Conservation (phyloP, 2,113 vertebrate species). For the Gambusia affinis region DNA sequence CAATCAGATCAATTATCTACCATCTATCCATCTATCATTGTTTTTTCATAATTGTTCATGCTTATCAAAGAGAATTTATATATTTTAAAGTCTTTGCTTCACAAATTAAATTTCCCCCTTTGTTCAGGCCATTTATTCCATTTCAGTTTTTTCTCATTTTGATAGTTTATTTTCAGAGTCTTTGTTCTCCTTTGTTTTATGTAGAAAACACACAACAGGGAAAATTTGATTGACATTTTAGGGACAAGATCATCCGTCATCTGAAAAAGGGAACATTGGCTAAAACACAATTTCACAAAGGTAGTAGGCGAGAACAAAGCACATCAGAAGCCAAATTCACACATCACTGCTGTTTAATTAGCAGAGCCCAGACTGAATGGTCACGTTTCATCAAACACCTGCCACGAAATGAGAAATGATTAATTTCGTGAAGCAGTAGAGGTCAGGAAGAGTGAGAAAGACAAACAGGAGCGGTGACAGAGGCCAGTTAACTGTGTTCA, state of each 20-base stretch:
- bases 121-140: no score
- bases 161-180: no score
- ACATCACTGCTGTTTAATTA: conserved; percentile 18
- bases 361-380: background rate
- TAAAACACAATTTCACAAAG: conserved; percentile 21
- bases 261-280: conserved; percentile 3
- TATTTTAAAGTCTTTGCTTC: background rate
- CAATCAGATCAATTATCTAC: background rate
- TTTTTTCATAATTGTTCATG: background rate
- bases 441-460: background rate
- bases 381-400: background rate
- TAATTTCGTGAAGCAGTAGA: background rate
- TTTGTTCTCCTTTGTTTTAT: no score
- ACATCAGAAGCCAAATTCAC: conserved; percentile 11
- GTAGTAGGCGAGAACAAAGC: conserved; percentile 5
- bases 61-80: background rate
- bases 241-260: background rate
- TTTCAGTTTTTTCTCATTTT: no score
- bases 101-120: no score
- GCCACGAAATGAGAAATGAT: background rate
- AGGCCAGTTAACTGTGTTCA: conserved; percentile 46
- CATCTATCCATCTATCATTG: background rate
- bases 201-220: no score
- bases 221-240: no score
- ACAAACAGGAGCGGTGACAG: background rate